These are phyloP conservation scores for Tragelaphus strepsiceros DNA, from an alignment of 2,113 vertebrate genomes.

Conservation along the genomic window DNA sequence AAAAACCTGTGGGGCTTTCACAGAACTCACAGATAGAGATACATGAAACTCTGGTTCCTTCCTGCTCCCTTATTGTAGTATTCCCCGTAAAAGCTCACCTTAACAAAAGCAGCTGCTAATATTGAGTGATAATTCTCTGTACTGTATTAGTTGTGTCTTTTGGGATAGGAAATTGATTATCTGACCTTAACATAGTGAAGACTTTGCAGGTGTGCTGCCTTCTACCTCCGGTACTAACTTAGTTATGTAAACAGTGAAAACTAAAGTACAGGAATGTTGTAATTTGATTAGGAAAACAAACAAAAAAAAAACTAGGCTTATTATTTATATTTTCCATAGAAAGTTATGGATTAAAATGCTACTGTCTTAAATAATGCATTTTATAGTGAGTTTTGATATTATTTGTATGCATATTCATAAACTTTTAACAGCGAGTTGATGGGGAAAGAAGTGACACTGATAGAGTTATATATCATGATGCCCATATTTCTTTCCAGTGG, in stretches of 20 bases:
- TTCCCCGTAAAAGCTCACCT: slow-evolving; percentile 55
- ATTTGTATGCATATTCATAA: not conserved
- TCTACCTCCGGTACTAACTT: slow-evolving; percentile 41
- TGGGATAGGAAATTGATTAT: slow-evolving; percentile 69
- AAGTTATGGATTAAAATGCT: not conserved
- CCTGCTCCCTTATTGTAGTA: slow-evolving; percentile 38
- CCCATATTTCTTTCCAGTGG: not conserved
- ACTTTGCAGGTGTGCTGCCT: slow-evolving; percentile 31
- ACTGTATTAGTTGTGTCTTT: slow-evolving; percentile 69
- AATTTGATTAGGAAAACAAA: slow-evolving; percentile 24
- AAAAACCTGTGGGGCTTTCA: slow-evolving; percentile 12
- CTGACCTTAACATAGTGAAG: slow-evolving; percentile 62
- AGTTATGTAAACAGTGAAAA: slow-evolving; percentile 51
- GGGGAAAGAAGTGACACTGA: not conserved
- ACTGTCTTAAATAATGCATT: not conserved
- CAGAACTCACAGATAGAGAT: slow-evolving; percentile 39
- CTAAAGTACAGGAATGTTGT: not conserved
- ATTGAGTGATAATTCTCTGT: slow-evolving; percentile 67
- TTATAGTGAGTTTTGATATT: not conserved
- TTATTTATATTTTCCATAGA: not conserved
- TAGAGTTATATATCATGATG: not conserved
- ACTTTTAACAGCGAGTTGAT: not conserved
- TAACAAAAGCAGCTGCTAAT: slow-evolving; percentile 65
- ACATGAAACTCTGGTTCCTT: slow-evolving; percentile 32
- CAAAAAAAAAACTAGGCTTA: not conserved